phyloP scores from a whole-genome alignment of 2,113 vertebrate genomes.

The Istiophorus platypterus region DNA sequence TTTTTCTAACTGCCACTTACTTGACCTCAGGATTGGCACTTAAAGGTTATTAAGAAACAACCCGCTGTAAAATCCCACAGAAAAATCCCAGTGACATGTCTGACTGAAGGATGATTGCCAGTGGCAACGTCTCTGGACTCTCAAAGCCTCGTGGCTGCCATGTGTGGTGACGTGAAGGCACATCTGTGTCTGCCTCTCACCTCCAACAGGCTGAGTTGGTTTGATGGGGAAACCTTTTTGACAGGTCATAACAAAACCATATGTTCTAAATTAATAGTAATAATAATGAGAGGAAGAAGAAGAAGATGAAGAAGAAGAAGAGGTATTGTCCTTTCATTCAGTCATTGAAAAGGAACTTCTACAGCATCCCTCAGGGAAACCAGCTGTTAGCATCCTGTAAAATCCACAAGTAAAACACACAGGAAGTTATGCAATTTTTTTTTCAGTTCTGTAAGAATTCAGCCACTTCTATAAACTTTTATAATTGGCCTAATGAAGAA shows the following conservation, averaged over 20 bases:
- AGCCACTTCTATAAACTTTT: conserved; percentile 15
- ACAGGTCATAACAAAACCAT: not conserved
- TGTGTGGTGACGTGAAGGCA: conserved; percentile 1
- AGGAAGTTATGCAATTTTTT: not conserved
- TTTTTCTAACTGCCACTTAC: conserved; percentile 64
- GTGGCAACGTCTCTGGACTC: not conserved
- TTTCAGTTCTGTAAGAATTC: not conserved
- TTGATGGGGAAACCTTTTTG: not conserved
- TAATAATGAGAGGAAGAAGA: not conserved
- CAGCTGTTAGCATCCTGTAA: conserved; percentile 21
- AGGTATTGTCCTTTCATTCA: not conserved
- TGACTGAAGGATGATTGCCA: not conserved
- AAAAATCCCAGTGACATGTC: conserved; percentile 1
- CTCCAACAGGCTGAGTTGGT: not conserved
- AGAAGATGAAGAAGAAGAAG: not conserved
- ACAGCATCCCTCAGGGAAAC: not conserved
- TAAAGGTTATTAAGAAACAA: conserved; percentile 37
- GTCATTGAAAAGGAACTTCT: not conserved
- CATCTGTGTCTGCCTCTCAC: not conserved
- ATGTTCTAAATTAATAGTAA: not conserved
- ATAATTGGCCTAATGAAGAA: conserved; percentile 28
- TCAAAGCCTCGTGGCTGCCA: not conserved
- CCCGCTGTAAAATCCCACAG: not conserved
- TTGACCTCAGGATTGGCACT: conserved; percentile 48
- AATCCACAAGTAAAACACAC: not conserved